Base-by-base conservation (phyloP, 1,140 invertebrate genomes). In the Contarinia nasturtii region DNA sequence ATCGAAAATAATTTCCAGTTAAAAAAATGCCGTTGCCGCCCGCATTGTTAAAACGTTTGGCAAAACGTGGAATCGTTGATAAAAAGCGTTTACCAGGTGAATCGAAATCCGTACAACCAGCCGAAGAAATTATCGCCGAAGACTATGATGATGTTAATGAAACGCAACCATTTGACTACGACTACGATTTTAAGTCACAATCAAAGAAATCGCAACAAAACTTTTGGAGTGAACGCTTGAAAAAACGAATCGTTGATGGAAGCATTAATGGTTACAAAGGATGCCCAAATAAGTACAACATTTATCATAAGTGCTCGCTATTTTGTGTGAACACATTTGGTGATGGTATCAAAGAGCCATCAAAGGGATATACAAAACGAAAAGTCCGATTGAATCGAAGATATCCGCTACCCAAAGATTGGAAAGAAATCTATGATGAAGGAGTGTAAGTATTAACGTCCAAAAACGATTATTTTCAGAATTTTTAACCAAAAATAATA, bases 221-320 rank as follows among this genome's bases (percentile, higher is more conserved):
- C 62, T 66, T 60, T 51, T 73, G 70, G 68, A 68, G 68, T 48
- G 67, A 71, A 52, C 67, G 65, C 20, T 66, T 71, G 11, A 72
- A 69, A 45, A 44, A 56, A 27, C 52, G 58, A 2, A 64, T 65
- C 44, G 68, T 70, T n/a, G 71, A 74, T 44, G 71, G 73, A 18
- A 73, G 70, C 21, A 72, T 72, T 54, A 70, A 71, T 27, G 76
- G 77, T 27, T 79, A 79, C 53, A 75, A 74, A 54, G 82, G 84
- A 4, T 98, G 95, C 65, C 95, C 95, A 2, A 98, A 98, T 60
- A 96, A 93, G 65, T 85, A 76, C 54, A 98, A 98, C 61, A 82
- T 90, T 49, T 92, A 84, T 64, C 95, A 99, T 61, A 80, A 89
- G 51, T 98, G 95, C 65, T 77, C 75, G 2, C 74, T 77, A 20